Evolutionary conservation across 2,888 invertebrate genomes (phyloP).

Genomic region (Cloeon dipterum): DNA sequence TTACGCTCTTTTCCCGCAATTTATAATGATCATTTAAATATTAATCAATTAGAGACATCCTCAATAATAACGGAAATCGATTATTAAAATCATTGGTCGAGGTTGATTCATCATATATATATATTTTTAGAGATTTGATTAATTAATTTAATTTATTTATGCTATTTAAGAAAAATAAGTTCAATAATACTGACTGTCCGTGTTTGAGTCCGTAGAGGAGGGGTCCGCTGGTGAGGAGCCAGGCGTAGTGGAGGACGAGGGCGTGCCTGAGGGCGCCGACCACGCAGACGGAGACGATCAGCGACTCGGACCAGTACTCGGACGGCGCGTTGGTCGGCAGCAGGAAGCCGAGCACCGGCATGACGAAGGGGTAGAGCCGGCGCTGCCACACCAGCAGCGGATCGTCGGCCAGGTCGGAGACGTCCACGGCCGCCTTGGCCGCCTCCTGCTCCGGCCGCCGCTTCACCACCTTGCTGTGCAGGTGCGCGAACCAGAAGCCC

Average conservation of each 20-base stretch:
- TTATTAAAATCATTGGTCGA: no score
- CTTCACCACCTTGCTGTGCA: slow-evolving; percentile 41
- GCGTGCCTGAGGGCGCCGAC: slow-evolving; percentile 44
- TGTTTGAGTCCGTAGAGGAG: slow-evolving; percentile 47
- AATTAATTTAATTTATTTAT: no score
- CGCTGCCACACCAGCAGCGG: slow-evolving; percentile 60
- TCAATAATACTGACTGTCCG: slow-evolving; percentile 26
- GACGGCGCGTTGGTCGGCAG: slow-evolving; percentile 53
- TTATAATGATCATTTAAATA: no score
- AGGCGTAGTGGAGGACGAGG: slow-evolving; percentile 36
- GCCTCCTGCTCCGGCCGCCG: slow-evolving; percentile 39
- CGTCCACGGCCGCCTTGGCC: slow-evolving; percentile 41
- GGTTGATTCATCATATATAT: no score
- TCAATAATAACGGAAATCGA: no score
- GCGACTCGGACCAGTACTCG: slow-evolving; percentile 53
- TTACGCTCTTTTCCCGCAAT: no score
- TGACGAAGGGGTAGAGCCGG: slow-evolving; percentile 43
- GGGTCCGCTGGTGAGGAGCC: slow-evolving; percentile 49
- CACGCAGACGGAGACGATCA: slow-evolving; percentile 34
- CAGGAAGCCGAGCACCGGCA: slow-evolving; percentile 35
- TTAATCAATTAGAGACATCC: no score
- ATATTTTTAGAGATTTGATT: no score
- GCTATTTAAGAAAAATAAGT: no score
- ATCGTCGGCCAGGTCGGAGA: slow-evolving; percentile 57
- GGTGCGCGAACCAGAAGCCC: slow-evolving; percentile 63